Conservation (phyloP, 2,888 invertebrate genomes). For the Eristalis tenax region DNA sequence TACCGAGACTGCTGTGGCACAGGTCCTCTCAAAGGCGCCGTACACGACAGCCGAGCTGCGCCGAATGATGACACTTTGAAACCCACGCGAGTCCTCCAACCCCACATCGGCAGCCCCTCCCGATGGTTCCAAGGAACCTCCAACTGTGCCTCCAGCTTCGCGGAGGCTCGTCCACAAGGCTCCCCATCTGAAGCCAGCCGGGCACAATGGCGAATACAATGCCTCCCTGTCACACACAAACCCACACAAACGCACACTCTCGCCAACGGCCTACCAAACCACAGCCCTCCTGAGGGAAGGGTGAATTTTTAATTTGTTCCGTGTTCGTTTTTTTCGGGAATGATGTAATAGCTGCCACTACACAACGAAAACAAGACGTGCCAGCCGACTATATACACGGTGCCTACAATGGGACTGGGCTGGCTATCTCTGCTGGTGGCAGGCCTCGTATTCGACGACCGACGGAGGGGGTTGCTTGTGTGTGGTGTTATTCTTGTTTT, state of each 20-base stretch:
- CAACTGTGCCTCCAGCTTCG: no score
- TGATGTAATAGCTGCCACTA: conserved; percentile 12
- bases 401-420: not conserved
- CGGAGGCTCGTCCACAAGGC: no score
- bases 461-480: not conserved
- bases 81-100: no score
- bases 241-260: not conserved
- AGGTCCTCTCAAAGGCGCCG: no score
- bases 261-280: not conserved
- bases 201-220: conserved; percentile 12
- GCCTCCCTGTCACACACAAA: not conserved
- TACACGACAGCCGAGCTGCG: no score
- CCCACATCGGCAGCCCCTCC: no score
- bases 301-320: conserved; percentile 36
- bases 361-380: conserved; percentile 28
- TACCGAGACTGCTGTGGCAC: no score
- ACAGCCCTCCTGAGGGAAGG: conserved; percentile 5
- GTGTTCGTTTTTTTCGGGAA: not conserved
- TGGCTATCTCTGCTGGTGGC: not conserved
- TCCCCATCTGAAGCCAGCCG: no score
- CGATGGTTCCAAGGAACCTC: no score
- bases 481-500: not conserved
- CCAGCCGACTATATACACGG: conserved; percentile 15
- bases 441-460: not conserved
- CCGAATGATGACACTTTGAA: no score